Conservation (phyloP, 2,113 vertebrate genomes). For the Marmota monax region DNA sequence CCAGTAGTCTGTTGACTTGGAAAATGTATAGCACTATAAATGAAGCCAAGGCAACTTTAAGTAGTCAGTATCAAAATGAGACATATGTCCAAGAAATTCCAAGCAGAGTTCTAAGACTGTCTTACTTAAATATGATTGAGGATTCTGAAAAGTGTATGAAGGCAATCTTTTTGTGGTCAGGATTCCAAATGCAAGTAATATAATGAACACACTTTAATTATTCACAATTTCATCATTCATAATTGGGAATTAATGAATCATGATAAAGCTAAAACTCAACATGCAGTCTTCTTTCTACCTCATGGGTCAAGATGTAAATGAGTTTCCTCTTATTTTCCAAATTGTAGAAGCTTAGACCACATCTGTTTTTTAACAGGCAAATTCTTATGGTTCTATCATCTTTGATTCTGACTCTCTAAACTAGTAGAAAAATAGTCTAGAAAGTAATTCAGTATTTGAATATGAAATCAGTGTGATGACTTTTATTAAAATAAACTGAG, state of each 20-base stretch:
- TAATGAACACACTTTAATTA: background rate
- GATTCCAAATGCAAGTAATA: background rate
- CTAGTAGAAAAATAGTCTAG: background rate
- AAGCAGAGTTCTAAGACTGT: background rate
- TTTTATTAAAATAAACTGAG: background rate
- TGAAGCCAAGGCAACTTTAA: background rate
- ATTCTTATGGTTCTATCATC: background rate
- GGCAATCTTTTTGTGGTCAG: background rate
- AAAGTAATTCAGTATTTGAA: background rate
- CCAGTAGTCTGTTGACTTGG: background rate
- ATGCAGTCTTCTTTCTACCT: background rate
- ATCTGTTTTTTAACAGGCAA: background rate
- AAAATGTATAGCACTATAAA: background rate
- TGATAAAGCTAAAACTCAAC: background rate
- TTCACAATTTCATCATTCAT: background rate
- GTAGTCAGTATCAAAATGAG: background rate
- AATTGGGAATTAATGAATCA: background rate
- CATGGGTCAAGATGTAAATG: background rate
- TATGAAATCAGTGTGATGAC: background rate
- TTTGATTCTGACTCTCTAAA: conserved; percentile 42
- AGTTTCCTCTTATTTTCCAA: conserved; percentile 34
- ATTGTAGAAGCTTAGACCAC: background rate
- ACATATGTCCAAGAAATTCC: background rate
- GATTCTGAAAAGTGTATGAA: conserved; percentile 19
- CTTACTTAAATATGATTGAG: background rate